Percentiles rank a stretch among this genome's conserved stretches.
Conservation (phyloP, 53 echinoderm and acorn worm species). For the Holothuria leucospilota region DNA sequence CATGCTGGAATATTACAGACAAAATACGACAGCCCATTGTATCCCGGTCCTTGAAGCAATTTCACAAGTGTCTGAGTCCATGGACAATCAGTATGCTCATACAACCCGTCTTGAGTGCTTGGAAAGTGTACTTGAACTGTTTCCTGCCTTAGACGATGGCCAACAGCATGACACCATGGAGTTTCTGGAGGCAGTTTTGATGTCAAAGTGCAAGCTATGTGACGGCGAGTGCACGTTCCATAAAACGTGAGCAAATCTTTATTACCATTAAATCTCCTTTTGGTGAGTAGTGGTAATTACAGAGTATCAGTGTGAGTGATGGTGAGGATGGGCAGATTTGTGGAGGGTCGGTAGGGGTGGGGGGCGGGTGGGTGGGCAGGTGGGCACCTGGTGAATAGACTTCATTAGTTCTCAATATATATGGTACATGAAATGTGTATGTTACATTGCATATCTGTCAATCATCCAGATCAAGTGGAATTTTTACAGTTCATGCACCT, state of each 20-base stretch:
- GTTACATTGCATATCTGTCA: no score
- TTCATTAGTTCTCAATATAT: no score
- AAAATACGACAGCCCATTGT: not conserved
- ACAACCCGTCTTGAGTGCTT: not conserved
- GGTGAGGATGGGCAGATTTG: no score
- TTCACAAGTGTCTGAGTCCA: constrained; percentile 3
- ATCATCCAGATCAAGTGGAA: no score
- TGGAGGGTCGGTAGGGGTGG: no score
- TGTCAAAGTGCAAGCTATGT: constrained; percentile 4
- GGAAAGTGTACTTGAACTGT: constrained; percentile 10
- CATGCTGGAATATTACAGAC: not conserved
- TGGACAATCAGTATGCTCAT: not conserved
- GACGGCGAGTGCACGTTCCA: not conserved
- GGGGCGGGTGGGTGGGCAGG: no score
- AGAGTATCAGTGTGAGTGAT: not conserved
- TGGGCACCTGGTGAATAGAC: no score
- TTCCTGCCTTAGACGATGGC: constrained; percentile 13
- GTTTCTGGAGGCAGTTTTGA: not conserved
- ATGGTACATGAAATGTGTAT: no score
- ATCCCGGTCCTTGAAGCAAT: not conserved
- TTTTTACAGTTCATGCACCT: no score
- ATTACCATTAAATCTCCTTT: not conserved
- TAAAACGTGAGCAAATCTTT: not conserved
- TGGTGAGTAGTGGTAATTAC: not conserved
- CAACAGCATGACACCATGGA: constrained; percentile 14